Base-by-base conservation (phyloP, 2,797 vertebrate genomes). In the Characodon lateralis region DNA sequence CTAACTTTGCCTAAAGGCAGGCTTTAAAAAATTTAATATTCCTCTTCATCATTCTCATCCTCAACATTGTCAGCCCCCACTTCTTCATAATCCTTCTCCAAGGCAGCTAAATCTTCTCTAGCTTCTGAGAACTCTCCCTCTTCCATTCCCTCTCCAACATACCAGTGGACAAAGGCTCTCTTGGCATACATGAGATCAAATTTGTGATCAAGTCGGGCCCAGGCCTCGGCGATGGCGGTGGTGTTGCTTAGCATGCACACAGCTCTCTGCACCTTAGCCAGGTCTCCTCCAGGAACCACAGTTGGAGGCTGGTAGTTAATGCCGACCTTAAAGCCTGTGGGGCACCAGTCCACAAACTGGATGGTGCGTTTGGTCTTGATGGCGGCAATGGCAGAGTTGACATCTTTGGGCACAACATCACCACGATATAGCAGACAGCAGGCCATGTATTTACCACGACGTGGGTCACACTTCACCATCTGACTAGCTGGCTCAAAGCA, bases 141-240 rank as follows among this genome's bases (percentile, higher is more conserved):
- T 81, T 93, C 91, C 91, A 93, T 90, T 51, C 91, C 91, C 86
- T 93, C 91, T 4, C 91, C 90, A 71, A 92, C 5, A 1, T 98
- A 98, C 97, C 98, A 99, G 92, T 99, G 97, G 80, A 99, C 98
- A 72, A 99, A 99, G 50, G 97, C 97, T 74, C 97, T 96, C 94
- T 99, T 99, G 94, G 98, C 97, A 0, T 97, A 99, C 98, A 98
- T 99, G 77, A 99, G 95, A 85, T 99, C 98, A 78, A 99, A 99
- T 93, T 98, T 99, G 93, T 98, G 97, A 89, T 99, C 96, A 0
- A 98, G 96, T 55, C 97, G 94, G 2, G 97, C 97, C 98, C 98
- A 98, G 70, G 98, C 97, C 89, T 98, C 97, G 0, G 97, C 97
- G 0, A 98, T 98, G 71, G 97, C 98, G 0, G 97, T 99, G 86